Evolutionary conservation across 1,140 invertebrate species (phyloP).

Genomic region (Euschistus heros): DNA sequence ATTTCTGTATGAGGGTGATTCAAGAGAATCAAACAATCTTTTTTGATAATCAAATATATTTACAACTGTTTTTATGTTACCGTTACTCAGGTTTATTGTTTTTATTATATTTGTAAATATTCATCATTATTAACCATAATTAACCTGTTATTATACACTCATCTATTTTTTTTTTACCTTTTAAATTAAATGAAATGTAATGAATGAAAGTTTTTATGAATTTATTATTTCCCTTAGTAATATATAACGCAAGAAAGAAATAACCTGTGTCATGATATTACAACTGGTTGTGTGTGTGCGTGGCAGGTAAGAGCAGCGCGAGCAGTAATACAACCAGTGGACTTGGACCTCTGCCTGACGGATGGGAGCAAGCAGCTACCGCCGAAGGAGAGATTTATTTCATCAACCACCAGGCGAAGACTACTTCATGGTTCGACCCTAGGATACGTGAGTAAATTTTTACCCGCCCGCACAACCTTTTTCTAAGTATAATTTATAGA

Average conservation of each 20-base stretch:
- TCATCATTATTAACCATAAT: too few relatives aligned
- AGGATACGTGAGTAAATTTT: slow-evolving; percentile 72
- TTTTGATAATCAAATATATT: too few relatives aligned
- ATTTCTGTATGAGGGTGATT: too few relatives aligned
- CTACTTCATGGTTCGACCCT: slow-evolving; percentile 95
- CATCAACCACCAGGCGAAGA: slow-evolving; percentile 89
- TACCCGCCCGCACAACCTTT: slow-evolving; percentile 1
- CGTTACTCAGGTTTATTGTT: too few relatives aligned
- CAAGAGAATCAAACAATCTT: too few relatives aligned
- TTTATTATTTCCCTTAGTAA: background rate
- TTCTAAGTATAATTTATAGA: background rate
- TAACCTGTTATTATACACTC: too few relatives aligned
- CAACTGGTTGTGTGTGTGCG: background rate
- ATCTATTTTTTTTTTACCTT: too few relatives aligned
- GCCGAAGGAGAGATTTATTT: slow-evolving; percentile 92
- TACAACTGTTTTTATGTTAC: too few relatives aligned
- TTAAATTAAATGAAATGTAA: too few relatives aligned
- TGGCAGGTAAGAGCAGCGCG: slow-evolving; percentile 23
- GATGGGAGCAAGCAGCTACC: slow-evolving; percentile 91
- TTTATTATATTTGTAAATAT: too few relatives aligned
- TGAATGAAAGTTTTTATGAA: too few relatives aligned
- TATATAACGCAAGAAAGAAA: background rate
- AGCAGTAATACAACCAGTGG: slow-evolving; percentile 32
- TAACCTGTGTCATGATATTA: slow-evolving; percentile 1
- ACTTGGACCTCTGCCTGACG: slow-evolving; percentile 78